Base-by-base conservation (phyloP, 1,140 invertebrate genomes). In the Heterodera carotae region DNA sequence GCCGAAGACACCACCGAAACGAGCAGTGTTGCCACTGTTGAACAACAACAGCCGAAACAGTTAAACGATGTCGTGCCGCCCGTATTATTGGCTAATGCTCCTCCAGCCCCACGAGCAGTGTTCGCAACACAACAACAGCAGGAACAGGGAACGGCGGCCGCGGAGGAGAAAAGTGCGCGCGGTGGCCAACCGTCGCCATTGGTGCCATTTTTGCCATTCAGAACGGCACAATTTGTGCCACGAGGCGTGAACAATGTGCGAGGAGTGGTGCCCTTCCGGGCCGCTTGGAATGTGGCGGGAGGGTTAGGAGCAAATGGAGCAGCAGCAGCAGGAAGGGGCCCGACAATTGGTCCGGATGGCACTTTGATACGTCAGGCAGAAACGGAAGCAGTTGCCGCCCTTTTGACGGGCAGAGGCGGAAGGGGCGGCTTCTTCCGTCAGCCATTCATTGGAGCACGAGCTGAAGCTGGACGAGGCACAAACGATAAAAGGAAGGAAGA, bases 361-460 rank as follows among this genome's bases (percentile, higher is more conserved):
- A 18, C 62, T 22, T 22, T 56, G 0, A 66, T 31, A 66, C 33
- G 62, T 12, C 29, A 25, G 29, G 22, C 60, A 10, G 62, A 29
- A 66, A 66, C 29, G 7, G 29, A 25, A 12, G 62, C 62, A 18
- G 7, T 66, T 34, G 62, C 62, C 15, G 62, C 62, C 15, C 27
- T 66, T 27, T 27, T 66, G 62, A 15, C 62, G 12, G 62, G 62
- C 27, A 66, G 62, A 34, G 33, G 25, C 33, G 29, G 29, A 4
- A 31, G 39, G 39, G 39, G 10, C 62, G 62, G 62, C n/a, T 66
- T 66, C 62, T 66, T 66, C 62, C 62, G 62, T n/a, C 27, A 34
- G 33, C 27, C 29, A 31, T 15, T 66, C 62, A 25, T 31, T 66
- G 62, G 29, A 10, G 22, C 62, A 29, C 62, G 12, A 29, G 22